Conservation (phyloP, 2,797 vertebrate species). For the Rhinoraja longicauda region DNA sequence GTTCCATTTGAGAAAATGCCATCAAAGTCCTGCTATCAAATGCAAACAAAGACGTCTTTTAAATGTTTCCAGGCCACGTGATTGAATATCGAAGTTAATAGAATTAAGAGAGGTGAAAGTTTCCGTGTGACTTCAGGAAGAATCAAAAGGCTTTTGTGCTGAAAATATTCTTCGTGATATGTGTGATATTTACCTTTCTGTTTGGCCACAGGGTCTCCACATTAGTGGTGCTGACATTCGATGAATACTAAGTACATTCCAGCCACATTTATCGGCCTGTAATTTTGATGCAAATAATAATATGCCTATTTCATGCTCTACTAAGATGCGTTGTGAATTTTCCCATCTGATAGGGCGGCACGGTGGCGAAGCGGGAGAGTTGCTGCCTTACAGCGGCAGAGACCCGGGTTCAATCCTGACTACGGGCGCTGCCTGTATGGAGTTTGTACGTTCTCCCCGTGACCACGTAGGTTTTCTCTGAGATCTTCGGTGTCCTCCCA, state of each 20-base stretch:
- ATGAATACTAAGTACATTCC: neutral
- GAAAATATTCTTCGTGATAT: neutral
- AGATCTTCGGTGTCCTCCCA: too few relatives aligned
- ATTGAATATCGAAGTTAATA: neutral
- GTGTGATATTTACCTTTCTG: neutral
- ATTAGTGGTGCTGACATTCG: neutral
- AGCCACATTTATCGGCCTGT: too few relatives aligned
- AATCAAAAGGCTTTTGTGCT: conserved; percentile 8
- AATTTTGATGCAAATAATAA: neutral
- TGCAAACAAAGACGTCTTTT: neutral
- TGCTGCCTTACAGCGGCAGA: too few relatives aligned
- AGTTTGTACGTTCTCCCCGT: too few relatives aligned
- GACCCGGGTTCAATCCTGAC: too few relatives aligned
- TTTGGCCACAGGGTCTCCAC: neutral
- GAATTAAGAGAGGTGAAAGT: neutral
- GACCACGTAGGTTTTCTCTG: too few relatives aligned
- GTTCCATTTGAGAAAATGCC: neutral
- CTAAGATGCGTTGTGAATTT: neutral
- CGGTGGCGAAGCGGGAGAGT: too few relatives aligned
- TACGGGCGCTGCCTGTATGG: too few relatives aligned
- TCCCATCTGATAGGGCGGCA: neutral
- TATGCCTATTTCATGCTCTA: neutral
- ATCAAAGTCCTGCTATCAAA: neutral
- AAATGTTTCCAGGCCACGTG: neutral
- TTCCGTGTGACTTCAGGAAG: neutral